Evolutionary conservation across 2,113 vertebrate species (phyloP), one percentile per base, ranked within the genome.

Genomic region (Grallaria varia): DNA sequence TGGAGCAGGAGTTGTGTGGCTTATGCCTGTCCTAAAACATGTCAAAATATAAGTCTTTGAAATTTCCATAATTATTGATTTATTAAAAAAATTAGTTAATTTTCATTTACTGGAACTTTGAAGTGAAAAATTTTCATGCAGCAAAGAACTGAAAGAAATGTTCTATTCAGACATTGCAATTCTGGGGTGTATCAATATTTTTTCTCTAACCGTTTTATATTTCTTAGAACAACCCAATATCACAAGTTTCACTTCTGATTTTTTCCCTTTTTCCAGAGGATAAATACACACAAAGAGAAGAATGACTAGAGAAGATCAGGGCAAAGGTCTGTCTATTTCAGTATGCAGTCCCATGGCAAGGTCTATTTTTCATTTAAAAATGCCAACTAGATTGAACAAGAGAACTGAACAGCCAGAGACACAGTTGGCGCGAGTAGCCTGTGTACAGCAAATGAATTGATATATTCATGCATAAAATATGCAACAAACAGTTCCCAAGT

Each of bases 391-490:
- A 33, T 80, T 80, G 73, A 82, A 86, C 40, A 88, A 91, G 63
- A 76, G 55, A 89, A 45, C 28, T 20, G 52, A 92, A 52, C 19
- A 84, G 24, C 24, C 83, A 97, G 40, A 88, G 64, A 90, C 79
- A 93, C 52, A 87, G 37, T 60, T 90, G 86, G 84, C 53, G 5
- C 31, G 80, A 81, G 74, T 40, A 88, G 39, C 27, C 49, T 67
- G 24, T 74, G 52, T 73, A 47, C 56, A 93, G 58, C 27, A 92
- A 88, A 78, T 72, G 18, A 69, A 68, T 56, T 93, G 49, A 87
- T 93, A 92, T 74, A 77, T 86, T 88, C 42, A 74, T 90, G 47
- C 17, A 52, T 74, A 81, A 93, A 95, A 56, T 75, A 84, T 87
- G 72, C 60, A 91, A 42, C 39, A 94, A 78, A 75, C 49, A 75